Evolutionary conservation across 1,140 invertebrate genomes (phyloP).

Genomic region (Calycopis cecrops): DNA sequence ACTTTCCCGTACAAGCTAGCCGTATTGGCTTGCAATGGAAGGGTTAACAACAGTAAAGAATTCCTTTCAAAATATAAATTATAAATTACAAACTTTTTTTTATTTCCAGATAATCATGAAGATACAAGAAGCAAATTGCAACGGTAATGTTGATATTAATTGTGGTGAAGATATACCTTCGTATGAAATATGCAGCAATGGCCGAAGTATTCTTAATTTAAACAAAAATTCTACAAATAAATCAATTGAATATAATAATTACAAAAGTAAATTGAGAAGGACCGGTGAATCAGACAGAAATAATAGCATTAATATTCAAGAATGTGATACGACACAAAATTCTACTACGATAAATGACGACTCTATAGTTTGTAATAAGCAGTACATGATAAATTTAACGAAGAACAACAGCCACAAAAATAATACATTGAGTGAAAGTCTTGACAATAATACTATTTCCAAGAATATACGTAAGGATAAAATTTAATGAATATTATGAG

Average conservation of each 20-base stretch:
- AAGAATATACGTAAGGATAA: background rate
- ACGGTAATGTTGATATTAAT: slow-evolving; percentile 41
- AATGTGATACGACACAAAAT: slow-evolving; percentile 3
- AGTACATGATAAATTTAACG: slow-evolving; percentile 44
- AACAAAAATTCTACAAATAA: slow-evolving; percentile 14
- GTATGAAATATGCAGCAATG: background rate
- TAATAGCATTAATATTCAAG: slow-evolving; percentile 5
- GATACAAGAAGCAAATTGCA: slow-evolving; percentile 43
- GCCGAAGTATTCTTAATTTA: slow-evolving; percentile 18
- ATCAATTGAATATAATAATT: slow-evolving; percentile 7
- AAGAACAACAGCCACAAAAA: slow-evolving; percentile 15
- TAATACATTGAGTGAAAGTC: background rate
- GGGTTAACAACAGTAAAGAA: too few relatives aligned
- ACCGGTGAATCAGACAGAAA: background rate
- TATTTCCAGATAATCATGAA: slow-evolving; percentile 55
- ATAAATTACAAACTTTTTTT: background rate
- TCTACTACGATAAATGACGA: slow-evolving; percentile 21
- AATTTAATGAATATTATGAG: background rate
- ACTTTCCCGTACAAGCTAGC: too few relatives aligned
- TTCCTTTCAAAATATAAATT: too few relatives aligned
- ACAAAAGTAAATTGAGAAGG: background rate
- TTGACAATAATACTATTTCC: background rate
- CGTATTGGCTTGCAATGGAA: too few relatives aligned
- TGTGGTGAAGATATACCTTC: background rate
- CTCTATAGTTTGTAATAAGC: slow-evolving; percentile 43